Evolutionary conservation across 2,888 invertebrate species (phyloP), one percentile per base, ranked within the genome.

Genomic region (Phoenoteleia sp.): DNA sequence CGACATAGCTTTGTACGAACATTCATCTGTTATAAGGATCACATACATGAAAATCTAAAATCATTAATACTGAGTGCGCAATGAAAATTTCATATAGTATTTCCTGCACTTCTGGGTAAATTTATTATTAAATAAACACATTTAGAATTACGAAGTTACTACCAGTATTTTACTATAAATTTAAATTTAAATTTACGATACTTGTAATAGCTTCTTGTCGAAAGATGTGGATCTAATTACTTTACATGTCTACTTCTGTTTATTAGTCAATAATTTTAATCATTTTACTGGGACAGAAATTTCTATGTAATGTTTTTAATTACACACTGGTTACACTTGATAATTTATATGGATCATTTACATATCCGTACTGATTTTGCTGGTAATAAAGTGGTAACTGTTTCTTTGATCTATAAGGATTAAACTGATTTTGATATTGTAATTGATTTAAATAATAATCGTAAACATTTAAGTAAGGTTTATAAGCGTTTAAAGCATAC

Each of bases 11-110:
- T 19, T 79, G 83, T 29, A 67, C 7, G 13, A 54, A 79, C 17
- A 9, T 33, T 62, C 36, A 67, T 60, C 83, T 49, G 21, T 19
- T 23, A 45, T 23, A 71, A 75, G 76, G 81, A 66, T 81, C 36
- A 42, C 29, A 15, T 56, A 62, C 47, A 71, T 72, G 71, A 71
- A 79, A 79, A 71, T 62, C 4, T 33, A 6, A 27, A 19, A 21
- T 47, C 60, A 60, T 49, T 52, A 56, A 62, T 17, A 11, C 23
- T 19, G 36, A 17, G 15, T 42, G 27, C 11, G 56, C 60, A 60
- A 49, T 49, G 0, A 27, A 36, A 52, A 64, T 52, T 74, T 74
- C 74, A 74, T 47, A 49, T 6, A 52, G n/a, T 27, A 49, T 19
- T 66, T 66, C 66, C 66, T n/a, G 49, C 23, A 42, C 21, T 66